Percentiles rank a stretch among this genome's conserved stretches.
Conservation (phyloP, 92 coral and sea anemone genomes). For the Pocillopora meandrina region DNA sequence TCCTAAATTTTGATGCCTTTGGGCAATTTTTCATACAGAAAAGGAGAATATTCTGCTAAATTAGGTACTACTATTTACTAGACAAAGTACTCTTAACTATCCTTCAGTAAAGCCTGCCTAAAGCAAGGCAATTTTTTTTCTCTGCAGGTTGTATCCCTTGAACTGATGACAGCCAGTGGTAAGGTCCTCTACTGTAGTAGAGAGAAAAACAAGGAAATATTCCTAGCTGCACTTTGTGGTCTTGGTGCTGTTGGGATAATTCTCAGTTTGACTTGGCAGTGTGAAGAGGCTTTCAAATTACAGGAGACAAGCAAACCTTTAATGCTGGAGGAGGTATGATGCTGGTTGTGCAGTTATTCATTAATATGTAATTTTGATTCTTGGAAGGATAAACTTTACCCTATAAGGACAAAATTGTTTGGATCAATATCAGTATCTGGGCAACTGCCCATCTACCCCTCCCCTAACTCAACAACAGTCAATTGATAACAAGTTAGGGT, state of each 20-base stretch:
- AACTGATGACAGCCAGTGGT: conserved; percentile 81
- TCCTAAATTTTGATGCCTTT: no score
- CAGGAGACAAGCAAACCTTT: conserved; percentile 52
- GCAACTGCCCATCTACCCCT: no score
- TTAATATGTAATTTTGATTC: no score
- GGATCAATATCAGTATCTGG: no score
- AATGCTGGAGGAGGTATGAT: conserved; percentile 72
- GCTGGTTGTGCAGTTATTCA: not conserved
- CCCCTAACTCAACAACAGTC: no score
- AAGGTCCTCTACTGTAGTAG: conserved; percentile 74
- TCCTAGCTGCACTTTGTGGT: conserved; percentile 77
- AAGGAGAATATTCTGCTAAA: no score
- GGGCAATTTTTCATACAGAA: no score
- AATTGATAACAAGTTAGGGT: no score
- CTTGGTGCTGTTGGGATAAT: conserved; percentile 91
- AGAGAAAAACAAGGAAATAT: conserved; percentile 71
- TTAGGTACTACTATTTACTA: no score
- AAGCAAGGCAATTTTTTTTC: not conserved
- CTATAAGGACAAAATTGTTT: no score
- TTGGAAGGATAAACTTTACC: no score
- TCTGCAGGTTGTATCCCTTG: conserved; percentile 72
- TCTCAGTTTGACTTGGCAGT: conserved; percentile 90
- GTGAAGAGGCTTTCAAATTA: conserved; percentile 79
- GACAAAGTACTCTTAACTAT: no score
- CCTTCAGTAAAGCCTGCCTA: not conserved